Percentiles rank a stretch among this genome's conserved stretches.
These are phyloP conservation scores for Netelia inedita DNA, from an alignment of 2,888 invertebrate genomes.

Conservation along the genomic window DNA sequence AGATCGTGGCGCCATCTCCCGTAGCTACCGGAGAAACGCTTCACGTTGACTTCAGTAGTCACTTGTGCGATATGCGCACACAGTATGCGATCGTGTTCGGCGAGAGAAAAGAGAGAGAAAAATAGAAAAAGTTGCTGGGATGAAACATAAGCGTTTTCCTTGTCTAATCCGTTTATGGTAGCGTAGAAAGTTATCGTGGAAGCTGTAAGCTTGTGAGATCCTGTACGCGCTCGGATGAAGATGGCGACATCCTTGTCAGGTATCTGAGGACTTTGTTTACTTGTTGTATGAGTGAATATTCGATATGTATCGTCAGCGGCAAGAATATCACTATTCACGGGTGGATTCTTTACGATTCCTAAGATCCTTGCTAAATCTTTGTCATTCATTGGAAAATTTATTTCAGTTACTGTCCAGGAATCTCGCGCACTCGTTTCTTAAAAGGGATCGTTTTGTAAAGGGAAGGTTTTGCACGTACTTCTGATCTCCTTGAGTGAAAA, in stretches of 20 bases:
- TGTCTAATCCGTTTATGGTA: conserved; percentile 42
- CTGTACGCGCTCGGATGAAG: conserved; percentile 44
- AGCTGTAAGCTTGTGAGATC: background rate
- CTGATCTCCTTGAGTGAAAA: conserved; percentile 5
- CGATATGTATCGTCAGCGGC: background rate
- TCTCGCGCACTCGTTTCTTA: conserved; percentile 1
- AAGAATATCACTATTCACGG: background rate
- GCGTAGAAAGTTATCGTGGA: background rate
- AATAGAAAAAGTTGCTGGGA: background rate
- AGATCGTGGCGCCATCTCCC: background rate
- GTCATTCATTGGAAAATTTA: conserved; percentile 12
- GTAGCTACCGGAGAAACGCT: background rate
- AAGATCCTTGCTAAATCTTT: background rate
- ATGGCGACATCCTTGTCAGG: conserved; percentile 79
- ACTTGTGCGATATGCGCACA: background rate
- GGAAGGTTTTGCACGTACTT: background rate
- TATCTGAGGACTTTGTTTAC: conserved; percentile 59
- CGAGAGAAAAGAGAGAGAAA: background rate
- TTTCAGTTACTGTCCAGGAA: conserved; percentile 17
- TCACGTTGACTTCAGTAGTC: background rate
- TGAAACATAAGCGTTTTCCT: conserved; percentile 15
- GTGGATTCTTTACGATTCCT: background rate
- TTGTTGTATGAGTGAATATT: conserved; percentile 1
- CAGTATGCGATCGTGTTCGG: background rate
- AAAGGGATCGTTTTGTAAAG: background rate